Evolutionary conservation across 2,888 invertebrate genomes (phyloP).

Genomic region (Conus canariensis): DNA sequence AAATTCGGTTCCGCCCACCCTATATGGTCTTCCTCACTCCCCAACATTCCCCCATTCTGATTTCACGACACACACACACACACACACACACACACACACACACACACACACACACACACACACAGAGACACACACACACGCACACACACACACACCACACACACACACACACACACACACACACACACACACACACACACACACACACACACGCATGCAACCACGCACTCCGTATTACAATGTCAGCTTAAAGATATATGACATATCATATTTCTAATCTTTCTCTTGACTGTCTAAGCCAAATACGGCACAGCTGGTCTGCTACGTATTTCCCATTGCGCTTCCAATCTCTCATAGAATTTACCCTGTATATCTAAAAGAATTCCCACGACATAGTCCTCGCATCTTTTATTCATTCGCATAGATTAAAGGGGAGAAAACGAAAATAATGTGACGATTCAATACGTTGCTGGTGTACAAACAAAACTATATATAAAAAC

Average conservation of each 20-base stretch:
- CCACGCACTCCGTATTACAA: not conserved
- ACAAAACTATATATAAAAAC: too few species aligned
- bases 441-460: too few species aligned
- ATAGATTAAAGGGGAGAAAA: too few species aligned
- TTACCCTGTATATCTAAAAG: too few species aligned
- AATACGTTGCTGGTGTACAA: too few species aligned
- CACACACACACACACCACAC: too few species aligned
- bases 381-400: too few species aligned
- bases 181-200: not conserved
- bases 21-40: not conserved
- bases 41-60: not conserved
- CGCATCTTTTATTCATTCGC: too few species aligned
- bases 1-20: not conserved
- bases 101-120: constrained; percentile 2
- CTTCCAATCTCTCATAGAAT: too few species aligned
- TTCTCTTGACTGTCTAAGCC: not conserved
- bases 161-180: constrained; percentile 6
- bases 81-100: not conserved
- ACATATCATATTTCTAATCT: not conserved
- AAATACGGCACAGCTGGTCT: too few species aligned
- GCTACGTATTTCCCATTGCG: too few species aligned
- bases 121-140: not conserved
- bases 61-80: not conserved
- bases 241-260: not conserved
- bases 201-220: not conserved